A percentile compares a stretch with the other conserved stretches of the same genome.
These are phyloP conservation scores for Acronicta aceris DNA, from an alignment of 2,888 invertebrate genomes.

Conservation along the genomic window DNA sequence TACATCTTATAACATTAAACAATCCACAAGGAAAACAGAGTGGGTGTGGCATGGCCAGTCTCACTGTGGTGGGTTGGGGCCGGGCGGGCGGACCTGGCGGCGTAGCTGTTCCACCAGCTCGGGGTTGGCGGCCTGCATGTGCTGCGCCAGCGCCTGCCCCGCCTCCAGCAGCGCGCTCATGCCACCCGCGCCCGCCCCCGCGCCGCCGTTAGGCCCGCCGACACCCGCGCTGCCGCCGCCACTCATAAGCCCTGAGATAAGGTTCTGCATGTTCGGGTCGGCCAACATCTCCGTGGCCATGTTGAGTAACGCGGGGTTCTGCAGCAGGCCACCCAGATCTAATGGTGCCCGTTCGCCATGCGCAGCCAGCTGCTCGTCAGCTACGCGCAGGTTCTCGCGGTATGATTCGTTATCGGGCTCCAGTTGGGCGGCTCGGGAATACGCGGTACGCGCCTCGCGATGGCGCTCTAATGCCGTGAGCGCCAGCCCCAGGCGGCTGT, in stretches of 20 bases:
- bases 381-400: constrained; percentile 94
- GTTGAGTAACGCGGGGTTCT: constrained; percentile 94
- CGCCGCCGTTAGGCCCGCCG: constrained; percentile 80
- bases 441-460: constrained; percentile 95
- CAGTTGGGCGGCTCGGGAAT: constrained; percentile 95
- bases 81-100: constrained; percentile 89
- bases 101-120: constrained; percentile 94
- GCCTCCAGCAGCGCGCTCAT: constrained; percentile 87
- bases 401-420: constrained; percentile 98
- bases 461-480: constrained; percentile 95
- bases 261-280: constrained; percentile 95
- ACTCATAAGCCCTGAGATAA: constrained; percentile 90
- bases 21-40: constrained; percentile 31
- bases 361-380: constrained; percentile 92
- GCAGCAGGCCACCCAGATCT: constrained; percentile 91
- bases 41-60: background rate
- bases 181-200: constrained; percentile 86
- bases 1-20: constrained; percentile 53
- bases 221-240: constrained; percentile 60
- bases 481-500: constrained; percentile 97
- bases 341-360: constrained; percentile 90
- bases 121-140: constrained; percentile 95
- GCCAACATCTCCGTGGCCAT: constrained; percentile 95
- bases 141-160: constrained; percentile 94
- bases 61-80: constrained; percentile 72